Base-by-base conservation (phyloP, 2,888 invertebrate genomes). In the Cheilosia soror region DNA sequence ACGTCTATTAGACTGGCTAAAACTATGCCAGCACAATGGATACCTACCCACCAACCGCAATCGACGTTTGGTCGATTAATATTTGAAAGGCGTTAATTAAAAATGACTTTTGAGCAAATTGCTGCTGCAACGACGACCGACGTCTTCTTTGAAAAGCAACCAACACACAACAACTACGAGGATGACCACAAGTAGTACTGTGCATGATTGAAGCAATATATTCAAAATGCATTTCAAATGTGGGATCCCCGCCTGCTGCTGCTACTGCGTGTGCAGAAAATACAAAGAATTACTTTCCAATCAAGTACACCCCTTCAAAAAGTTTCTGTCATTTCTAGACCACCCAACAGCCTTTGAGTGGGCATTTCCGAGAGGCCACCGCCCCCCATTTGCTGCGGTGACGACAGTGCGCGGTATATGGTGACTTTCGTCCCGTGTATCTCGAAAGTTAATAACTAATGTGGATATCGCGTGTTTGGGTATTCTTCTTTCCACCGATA, bases 41-140 rank as follows among this genome's bases (percentile, higher is more conserved):
- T 37, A 72, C 40, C 44, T n/a, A n/a, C 20, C 68, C 29, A 40
- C 58, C 44, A 25, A 79, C 78, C 73, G 57, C 77, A 73, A 72
- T 75, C 77, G 79, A 73, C 73, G 75, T 86, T 73, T 68, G 73
- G 75, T 71, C 72, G 87, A 86, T 87, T 80, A 87, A 85, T 88
- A 87, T 86, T 88, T 87, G 80, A 88, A 87, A 81, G 65, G 75
- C 68, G 71, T 88, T 87, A 88, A 88, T 88, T 87, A 87, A 78
- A 80, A 81, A 88, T 86, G 83, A 87, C 83, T 88, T 85, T 68
- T 78, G 57, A 81, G 81, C 37, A 85, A 85, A 76, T 66, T 84
- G 51, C 11, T 84, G 51, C 11, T 27, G 47, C 47, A 15, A 44
- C 44, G 15, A 44, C 15, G 9, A 63, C 37, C 47, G 37, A 72